A percentile compares a stretch with the other conserved stretches of the same genome.
Evolutionary conservation across 2,888 invertebrate species (phyloP).

Genomic region (Agrochola lota): DNA sequence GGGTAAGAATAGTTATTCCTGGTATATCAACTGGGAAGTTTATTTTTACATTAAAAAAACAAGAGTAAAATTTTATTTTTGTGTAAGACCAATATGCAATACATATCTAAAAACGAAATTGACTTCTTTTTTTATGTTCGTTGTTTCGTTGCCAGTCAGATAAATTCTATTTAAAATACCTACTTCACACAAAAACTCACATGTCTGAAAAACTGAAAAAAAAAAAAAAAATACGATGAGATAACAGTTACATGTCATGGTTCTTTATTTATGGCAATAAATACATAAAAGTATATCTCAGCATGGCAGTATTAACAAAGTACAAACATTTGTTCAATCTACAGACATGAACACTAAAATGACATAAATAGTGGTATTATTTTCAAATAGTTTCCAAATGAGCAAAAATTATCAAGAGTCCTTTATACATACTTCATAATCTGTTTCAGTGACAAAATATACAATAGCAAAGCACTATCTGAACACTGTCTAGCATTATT

Average conservation of each 20-base stretch:
- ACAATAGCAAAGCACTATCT: slow-evolving; percentile 11
- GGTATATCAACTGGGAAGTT: slow-evolving; percentile 83
- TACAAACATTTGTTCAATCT: not conserved
- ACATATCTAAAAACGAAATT: slow-evolving; percentile 83
- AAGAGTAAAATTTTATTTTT: slow-evolving; percentile 88
- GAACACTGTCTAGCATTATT: not conserved
- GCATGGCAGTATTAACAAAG: slow-evolving; percentile 24
- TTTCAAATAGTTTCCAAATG: slow-evolving; percentile 21
- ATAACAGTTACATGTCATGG: slow-evolving; percentile 30
- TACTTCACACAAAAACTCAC: not conserved
- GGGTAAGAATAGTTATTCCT: slow-evolving; percentile 88
- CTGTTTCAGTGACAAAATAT: slow-evolving; percentile 8
- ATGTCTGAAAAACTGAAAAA: not conserved
- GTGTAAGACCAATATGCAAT: slow-evolving; percentile 89
- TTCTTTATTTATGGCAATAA: slow-evolving; percentile 24
- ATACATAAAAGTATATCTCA: slow-evolving; percentile 13
- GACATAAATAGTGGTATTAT: not conserved
- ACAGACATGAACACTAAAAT: slow-evolving; percentile 18
- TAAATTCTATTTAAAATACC: not conserved
- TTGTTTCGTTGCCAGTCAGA: not conserved
- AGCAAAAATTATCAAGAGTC: slow-evolving; percentile 16
- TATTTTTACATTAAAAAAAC: slow-evolving; percentile 89
- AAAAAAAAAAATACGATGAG: no score
- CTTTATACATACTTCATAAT: not conserved
- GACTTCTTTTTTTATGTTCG: slow-evolving; percentile 39